Conservation (phyloP, 1,140 invertebrate species). For the Amphibalanus amphitrite region DNA sequence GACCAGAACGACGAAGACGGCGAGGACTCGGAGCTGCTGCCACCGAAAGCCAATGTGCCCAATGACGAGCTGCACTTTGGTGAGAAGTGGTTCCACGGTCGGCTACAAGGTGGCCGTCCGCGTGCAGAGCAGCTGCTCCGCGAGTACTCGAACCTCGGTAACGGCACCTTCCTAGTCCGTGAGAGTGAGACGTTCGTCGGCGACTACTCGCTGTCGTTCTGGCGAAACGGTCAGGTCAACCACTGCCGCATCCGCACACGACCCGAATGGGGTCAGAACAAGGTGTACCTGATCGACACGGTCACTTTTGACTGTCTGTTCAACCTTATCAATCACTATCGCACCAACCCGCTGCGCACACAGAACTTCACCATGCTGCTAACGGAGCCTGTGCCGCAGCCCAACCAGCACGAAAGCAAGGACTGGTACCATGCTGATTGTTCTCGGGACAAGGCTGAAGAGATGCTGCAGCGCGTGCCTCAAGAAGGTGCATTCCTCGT, state of each 20-base stretch:
- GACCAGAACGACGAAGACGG: conserved; percentile 35
- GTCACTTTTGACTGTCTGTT: conserved; percentile 83
- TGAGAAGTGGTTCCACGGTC: conserved; percentile 91
- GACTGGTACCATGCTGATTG: conserved; percentile 81
- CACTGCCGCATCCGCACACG: conserved; percentile 83
- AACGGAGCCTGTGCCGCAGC: conserved; percentile 81
- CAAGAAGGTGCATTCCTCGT: conserved; percentile 85
- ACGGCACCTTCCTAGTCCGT: conserved; percentile 86
- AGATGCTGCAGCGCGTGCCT: conserved; percentile 58
- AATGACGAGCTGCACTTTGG: conserved; percentile 77
- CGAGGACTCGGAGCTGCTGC: conserved; percentile 26
- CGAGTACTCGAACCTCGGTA: conserved; percentile 65
- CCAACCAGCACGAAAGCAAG: conserved; percentile 80
- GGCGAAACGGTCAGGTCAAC: conserved; percentile 62
- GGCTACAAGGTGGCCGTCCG: conserved; percentile 52
- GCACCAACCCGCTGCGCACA: conserved; percentile 54
- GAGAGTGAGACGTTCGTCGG: conserved; percentile 92
- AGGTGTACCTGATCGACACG: conserved; percentile 80
- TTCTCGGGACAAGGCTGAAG: conserved; percentile 62
- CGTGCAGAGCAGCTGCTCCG: conserved; percentile 59
- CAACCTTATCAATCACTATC: conserved; percentile 78
- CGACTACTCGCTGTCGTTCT: conserved; percentile 89
- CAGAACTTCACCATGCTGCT: conserved; percentile 72
- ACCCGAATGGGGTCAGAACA: conserved; percentile 69
- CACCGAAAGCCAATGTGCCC: conserved; percentile 17